Conservation (phyloP, 2,113 vertebrate genomes). For the Leptodactylus fuscus region DNA sequence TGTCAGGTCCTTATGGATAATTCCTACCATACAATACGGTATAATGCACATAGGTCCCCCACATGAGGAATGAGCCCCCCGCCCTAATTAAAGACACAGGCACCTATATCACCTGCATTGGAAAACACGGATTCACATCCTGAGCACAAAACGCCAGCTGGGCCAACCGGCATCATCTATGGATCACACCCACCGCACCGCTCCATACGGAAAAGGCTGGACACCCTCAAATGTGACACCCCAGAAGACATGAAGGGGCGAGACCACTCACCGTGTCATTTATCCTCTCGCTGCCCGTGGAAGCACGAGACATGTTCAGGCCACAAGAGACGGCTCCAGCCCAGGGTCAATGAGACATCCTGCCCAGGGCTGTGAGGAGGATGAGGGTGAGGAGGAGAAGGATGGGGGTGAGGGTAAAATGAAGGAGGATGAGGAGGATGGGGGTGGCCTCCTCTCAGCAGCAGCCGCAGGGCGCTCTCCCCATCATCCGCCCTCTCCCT, state of each 20-base stretch:
- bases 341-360: slow-evolving; percentile 37
- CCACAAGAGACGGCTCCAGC: slow-evolving; percentile 34
- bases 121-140: neutral
- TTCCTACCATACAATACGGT: neutral
- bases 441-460: neutral
- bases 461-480: slow-evolving; percentile 2
- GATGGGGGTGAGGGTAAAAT: neutral
- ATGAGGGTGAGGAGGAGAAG: neutral
- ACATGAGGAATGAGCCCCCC: neutral
- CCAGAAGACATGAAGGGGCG: neutral
- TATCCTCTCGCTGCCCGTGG: slow-evolving; percentile 49
- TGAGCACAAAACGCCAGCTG: neutral
- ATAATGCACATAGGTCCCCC: too few relatives aligned
- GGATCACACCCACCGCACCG: slow-evolving; percentile 4
- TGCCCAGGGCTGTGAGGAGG: neutral
- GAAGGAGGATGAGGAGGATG: slow-evolving; percentile 8
- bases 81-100: neutral
- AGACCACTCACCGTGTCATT: slow-evolving; percentile 51
- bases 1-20: neutral
- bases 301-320: slow-evolving; percentile 57
- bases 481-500: neutral
- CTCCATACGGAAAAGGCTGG: neutral
- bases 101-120: too few relatives aligned
- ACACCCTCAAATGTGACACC: neutral
- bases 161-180: neutral